Base-by-base conservation (phyloP, 2,797 vertebrate species). In the Saxicola maurus region DNA sequence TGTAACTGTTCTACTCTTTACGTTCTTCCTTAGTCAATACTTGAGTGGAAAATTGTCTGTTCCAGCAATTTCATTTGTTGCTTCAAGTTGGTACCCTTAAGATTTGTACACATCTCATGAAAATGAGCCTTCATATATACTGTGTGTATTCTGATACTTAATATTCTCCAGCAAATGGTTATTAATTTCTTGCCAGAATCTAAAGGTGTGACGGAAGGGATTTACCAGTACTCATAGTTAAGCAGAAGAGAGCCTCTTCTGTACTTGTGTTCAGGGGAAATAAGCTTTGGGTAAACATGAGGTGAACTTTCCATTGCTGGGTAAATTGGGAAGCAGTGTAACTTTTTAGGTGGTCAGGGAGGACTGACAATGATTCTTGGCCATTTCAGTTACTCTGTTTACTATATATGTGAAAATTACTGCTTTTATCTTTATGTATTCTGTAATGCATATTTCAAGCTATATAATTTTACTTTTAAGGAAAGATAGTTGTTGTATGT, bases 261-360 rank as follows among this genome's bases (percentile, higher is more conserved):
- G 4, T 87, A 10, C 8, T 27, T 59, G 17, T 48, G n/a, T 33
- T 78, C 4, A 31, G 30, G 57, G 49, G 11, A 62, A 55, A 21
- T 60, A 31, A 73, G 7, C 13, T 52, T 10, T 79, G 10, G 12
- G 23, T 71, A 24, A 80, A 33, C 11, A 1, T 14, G 37, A 43
- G 19, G 9, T 67, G 37, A 85, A 27, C 33, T 80, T n/a, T 51
- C 14, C 3, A 0, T 37, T 76, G 79, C 14, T 38, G 31, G 2
- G 0, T 40, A 14, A 48, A 24, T 19, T 83, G 18, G n/a, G 17
- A 37, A 80, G 35, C 3, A 11, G 1, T 42, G 3, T 40, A 33
- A 27, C 19, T 67, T 57, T 11, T 45, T 33, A 55, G 24, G 8
- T 42, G 8, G 13, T 31, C 13, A 1, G 6, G 4, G 11, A 11